phyloP scores from a whole-genome alignment of 2,113 vertebrate genomes.

The cattle (Bos taurus) region DNA sequence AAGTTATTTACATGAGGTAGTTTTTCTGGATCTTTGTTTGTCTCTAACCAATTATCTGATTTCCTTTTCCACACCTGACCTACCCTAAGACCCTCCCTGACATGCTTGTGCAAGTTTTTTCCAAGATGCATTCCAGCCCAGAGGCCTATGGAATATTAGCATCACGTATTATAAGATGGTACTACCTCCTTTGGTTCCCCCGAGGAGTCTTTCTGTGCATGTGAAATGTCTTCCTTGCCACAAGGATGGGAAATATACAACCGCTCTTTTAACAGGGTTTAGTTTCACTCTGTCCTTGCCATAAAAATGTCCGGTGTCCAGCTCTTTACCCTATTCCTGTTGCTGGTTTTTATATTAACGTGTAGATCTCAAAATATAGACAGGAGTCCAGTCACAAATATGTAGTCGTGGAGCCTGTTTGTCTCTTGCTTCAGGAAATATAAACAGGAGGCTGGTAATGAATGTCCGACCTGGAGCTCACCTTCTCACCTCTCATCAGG shows the following conservation, averaged over 20 bases:
- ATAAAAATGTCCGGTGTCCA: background rate
- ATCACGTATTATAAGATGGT: background rate
- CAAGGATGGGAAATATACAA: background rate
- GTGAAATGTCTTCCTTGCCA: background rate
- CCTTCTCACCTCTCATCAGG: background rate
- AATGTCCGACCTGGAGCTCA: background rate
- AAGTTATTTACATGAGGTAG: background rate
- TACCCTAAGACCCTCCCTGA: background rate
- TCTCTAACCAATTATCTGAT: background rate
- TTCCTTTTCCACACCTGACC: background rate
- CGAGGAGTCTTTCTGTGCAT: background rate
- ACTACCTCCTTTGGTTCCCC: background rate
- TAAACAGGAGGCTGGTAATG: background rate
- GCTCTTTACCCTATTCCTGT: background rate
- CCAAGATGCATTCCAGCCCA: background rate
- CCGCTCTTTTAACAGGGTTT: background rate
- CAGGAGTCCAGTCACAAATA: background rate
- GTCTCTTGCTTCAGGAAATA: background rate
- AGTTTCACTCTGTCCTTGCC: background rate
- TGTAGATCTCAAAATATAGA: background rate
- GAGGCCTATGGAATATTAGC: background rate
- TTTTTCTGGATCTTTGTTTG: background rate
- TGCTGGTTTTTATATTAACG: background rate
- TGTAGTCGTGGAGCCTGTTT: background rate
- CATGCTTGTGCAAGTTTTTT: background rate